These are phyloP conservation scores for Cyrtodaria siliqua DNA, from an alignment of 2,888 invertebrate genomes.

Conservation along the genomic window DNA sequence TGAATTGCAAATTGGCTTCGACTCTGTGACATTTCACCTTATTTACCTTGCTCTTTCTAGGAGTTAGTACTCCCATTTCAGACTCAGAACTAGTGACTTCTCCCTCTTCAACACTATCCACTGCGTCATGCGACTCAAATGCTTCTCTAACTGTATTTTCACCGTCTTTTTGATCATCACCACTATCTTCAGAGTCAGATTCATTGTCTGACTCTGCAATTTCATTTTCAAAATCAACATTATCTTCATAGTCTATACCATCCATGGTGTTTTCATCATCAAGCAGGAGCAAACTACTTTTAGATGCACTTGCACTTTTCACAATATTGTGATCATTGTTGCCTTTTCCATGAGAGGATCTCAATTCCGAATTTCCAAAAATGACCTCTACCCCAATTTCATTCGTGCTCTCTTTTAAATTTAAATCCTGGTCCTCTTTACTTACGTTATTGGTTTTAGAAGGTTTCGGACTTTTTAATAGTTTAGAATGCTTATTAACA, in stretches of 20 bases:
- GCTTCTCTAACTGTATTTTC: not conserved
- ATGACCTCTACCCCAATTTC: no score
- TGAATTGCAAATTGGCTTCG: not conserved
- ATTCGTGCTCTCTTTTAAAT: no score
- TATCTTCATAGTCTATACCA: conserved; percentile 47
- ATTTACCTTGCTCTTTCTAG: not conserved
- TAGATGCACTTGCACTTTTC: not conserved
- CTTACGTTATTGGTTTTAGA: not conserved
- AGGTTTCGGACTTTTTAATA: no score
- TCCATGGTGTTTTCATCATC: conserved; percentile 39
- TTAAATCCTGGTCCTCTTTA: not conserved
- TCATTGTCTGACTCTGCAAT: not conserved
- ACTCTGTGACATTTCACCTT: not conserved
- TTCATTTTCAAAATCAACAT: conserved; percentile 17
- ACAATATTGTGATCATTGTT: not conserved
- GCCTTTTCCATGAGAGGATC: not conserved
- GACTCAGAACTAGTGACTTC: not conserved
- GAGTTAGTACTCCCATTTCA: not conserved
- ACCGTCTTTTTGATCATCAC: not conserved
- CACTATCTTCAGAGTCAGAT: not conserved
- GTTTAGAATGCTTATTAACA: no score
- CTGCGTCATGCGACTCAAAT: not conserved
- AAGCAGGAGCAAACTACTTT: not conserved
- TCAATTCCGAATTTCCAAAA: not conserved
- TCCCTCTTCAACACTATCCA: conserved; percentile 17